Evolutionary conservation across 2,888 invertebrate genomes (phyloP), one percentile per base, ranked within the genome.

Genomic region (Kryphioiulus occultus): DNA sequence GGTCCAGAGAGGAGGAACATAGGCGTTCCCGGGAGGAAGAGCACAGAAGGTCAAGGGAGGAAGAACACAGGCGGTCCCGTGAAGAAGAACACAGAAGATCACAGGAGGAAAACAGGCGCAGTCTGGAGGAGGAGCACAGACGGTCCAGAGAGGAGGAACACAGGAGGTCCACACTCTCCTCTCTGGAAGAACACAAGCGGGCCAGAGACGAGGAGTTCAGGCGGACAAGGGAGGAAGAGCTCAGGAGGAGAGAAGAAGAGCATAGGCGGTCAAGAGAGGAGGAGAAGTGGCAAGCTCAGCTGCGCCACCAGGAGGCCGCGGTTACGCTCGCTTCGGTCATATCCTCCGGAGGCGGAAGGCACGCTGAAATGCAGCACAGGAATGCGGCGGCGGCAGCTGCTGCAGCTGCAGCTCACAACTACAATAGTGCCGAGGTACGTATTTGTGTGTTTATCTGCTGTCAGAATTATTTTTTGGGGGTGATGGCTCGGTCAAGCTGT

Each of bases 271-370:
- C n/a, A n/a, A 30, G 39, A 17, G 88, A 88, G 30, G 84, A 86
- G 17, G 88, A 88, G 30, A 88, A 88, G 85, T 88, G 88, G 88
- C 26, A 32, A 19, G 53, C 82, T 19, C 26, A 68, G 88, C 26
- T 86, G 85, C 53, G 47, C 22, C 88, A 88, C 22, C 78, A 86
- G n/a, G 85, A 87, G 17, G 83, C 22, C 22, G 47, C 78, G 22
- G 44, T 30, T 1, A 47, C 83, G 82, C 78, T 87, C n/a, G 83
- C 82, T 26, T 68, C 68, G 0, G 68, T 68, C 3, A 68, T 68
- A 26, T 35, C 44, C 84, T 35, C 35, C 10, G 35, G 19, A 17
- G 68, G 35, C 17, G 32, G 59, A 35, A 53, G 47, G 30, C 53
- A 83, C 7, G 1, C 87, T 22, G 87, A 87, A 32, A n/a, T 42